Conservation (phyloP, 2,797 vertebrate species). For the Pseudomugil gertrudae region DNA sequence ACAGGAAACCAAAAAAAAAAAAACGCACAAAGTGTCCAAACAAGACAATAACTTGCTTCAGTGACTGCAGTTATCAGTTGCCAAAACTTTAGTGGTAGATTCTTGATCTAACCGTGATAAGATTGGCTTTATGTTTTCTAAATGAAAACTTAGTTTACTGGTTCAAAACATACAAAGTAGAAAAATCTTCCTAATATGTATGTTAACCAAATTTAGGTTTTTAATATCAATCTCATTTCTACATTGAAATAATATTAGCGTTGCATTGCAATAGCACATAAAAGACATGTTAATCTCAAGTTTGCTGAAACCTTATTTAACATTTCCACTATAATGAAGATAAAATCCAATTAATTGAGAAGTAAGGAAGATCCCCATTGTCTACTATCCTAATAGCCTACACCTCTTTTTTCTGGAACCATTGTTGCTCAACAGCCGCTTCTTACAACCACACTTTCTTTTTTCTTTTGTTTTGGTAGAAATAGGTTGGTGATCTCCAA, state of each 20-base stretch:
- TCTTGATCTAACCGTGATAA: too few relatives aligned
- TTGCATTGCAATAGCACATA: too few relatives aligned
- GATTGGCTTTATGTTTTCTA: background rate
- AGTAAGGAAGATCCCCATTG: background rate
- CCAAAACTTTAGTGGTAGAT: background rate
- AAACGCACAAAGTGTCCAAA: too few relatives aligned
- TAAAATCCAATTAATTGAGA: background rate
- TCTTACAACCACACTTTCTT: slow-evolving; percentile 5
- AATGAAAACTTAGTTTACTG: background rate
- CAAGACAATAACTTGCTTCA: background rate
- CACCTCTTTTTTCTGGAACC: slow-evolving; percentile 27
- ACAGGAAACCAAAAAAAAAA: too few relatives aligned
- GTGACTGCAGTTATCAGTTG: background rate
- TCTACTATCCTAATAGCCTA: slow-evolving; percentile 23
- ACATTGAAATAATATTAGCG: background rate
- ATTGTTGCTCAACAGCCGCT: slow-evolving; percentile 16
- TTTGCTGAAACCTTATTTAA: background rate
- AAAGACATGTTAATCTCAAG: too few relatives aligned
- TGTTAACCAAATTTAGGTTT: too few relatives aligned
- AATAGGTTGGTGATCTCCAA: slow-evolving; percentile 56
- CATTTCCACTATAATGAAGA: background rate
- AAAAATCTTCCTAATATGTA: background rate
- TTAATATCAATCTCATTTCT: too few relatives aligned
- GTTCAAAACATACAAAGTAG: background rate
- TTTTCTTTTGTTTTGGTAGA: slow-evolving; percentile 32